phyloP scores from a whole-genome alignment of 2,888 invertebrate genomes.

The Chrysomela aeneicollis region DNA sequence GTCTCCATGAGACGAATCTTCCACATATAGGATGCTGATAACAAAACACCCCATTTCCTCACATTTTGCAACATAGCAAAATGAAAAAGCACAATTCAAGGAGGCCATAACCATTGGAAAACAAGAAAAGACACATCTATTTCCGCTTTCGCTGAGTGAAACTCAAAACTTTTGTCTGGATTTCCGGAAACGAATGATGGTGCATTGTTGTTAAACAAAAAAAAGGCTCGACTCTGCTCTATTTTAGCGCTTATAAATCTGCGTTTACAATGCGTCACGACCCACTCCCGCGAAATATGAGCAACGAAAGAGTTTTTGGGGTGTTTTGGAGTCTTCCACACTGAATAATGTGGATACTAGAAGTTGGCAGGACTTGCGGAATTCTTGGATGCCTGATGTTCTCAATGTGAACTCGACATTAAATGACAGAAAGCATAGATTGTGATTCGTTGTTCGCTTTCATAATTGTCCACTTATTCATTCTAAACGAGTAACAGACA shows the following conservation, averaged over 20 bases:
- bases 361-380: too few species aligned
- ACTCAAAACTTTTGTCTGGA: conserved; percentile 30
- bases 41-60: conserved; percentile 23
- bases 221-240: conserved; percentile 17
- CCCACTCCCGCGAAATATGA: not conserved
- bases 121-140: conserved; percentile 31
- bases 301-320: too few species aligned
- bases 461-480: too few species aligned
- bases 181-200: conserved; percentile 21
- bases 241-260: conserved; percentile 22
- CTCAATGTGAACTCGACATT: too few species aligned
- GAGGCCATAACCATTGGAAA: conserved; percentile 37
- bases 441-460: too few species aligned
- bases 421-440: too few species aligned
- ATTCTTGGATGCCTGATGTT: too few species aligned
- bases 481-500: too few species aligned
- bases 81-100: conserved; percentile 33
- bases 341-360: too few species aligned
- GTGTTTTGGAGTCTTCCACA: too few species aligned
- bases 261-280: conserved; percentile 1
- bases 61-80: conserved; percentile 31
- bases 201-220: conserved; percentile 15
- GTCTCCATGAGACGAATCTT: not conserved
- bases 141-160: conserved; percentile 30
- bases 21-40: conserved; percentile 17